These are phyloP conservation scores for Acipenser ruthenus DNA, from an alignment of 2,797 vertebrate species.

Conservation along the genomic window DNA sequence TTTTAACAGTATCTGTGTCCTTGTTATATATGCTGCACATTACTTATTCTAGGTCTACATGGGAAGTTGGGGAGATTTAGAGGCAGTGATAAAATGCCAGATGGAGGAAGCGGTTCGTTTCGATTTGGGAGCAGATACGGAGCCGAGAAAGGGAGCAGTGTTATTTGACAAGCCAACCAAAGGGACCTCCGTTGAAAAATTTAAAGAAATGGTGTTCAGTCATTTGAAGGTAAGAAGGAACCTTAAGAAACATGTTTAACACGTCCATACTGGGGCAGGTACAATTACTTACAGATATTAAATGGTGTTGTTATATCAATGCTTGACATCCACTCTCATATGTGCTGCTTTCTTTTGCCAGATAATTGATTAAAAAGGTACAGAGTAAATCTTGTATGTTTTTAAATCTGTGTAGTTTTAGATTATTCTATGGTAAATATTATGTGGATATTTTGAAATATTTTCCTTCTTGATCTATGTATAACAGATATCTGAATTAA, in stretches of 20 bases:
- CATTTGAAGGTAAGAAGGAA: slow-evolving; percentile 73
- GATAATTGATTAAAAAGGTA: too few relatives aligned
- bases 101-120: slow-evolving; percentile 76
- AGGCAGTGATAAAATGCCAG: slow-evolving; percentile 89
- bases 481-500: background rate
- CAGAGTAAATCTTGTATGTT: too few relatives aligned
- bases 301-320: too few relatives aligned
- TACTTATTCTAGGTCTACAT: slow-evolving; percentile 72
- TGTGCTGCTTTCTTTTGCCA: too few relatives aligned
- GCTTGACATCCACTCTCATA: too few relatives aligned
- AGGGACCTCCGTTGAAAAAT: slow-evolving; percentile 94
- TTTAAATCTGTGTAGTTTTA: too few relatives aligned
- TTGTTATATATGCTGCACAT: background rate
- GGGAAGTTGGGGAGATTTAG: slow-evolving; percentile 86
- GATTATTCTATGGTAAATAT: background rate
- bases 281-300: too few relatives aligned
- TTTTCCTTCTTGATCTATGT: background rate
- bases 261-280: too few relatives aligned
- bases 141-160: slow-evolving; percentile 72
- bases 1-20: background rate
- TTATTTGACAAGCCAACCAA: slow-evolving; percentile 86
- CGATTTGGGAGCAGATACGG: slow-evolving; percentile 76
- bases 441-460: background rate
- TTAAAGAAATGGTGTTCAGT: slow-evolving; percentile 90
- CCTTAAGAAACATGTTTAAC: too few relatives aligned